Evolutionary conservation across 2,113 vertebrate genomes (phyloP), one percentile per base, ranked within the genome.

Genomic region (Xyrauchen texanus): DNA sequence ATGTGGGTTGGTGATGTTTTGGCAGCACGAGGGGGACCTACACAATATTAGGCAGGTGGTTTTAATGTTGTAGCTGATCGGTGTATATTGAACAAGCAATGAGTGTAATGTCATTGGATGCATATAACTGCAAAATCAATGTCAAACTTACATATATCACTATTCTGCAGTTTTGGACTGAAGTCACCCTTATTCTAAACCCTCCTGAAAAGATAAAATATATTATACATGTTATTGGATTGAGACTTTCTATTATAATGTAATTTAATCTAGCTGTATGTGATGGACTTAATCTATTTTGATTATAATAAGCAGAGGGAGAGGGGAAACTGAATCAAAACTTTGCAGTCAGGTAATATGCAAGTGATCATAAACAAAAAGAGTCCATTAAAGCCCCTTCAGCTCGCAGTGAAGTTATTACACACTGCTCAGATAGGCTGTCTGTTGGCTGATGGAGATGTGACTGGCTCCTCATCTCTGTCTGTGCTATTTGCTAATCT

Each of bases 401-500:
- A 8, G 6, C 53, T 46, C 55, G 8, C 62, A 6, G 47, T 5
- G 51, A 70, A 8, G 4, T 70, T 55, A 57, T 71, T 44, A n/a
- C 52, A 12, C 12, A 57, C 12, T n/a, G 68, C 21, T 34, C 21
- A 34, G 21, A 34, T 34, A 62, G 47, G 57, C 49, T 16, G 46
- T 11, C 6, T 12, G 5, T 63, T 42, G n/a, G 10, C 63, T 51
- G 51, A 76, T 52, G 57, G 77, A 80, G 63, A 58, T 21, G 58
- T 62, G 66, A 68, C 63, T n/a, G 70, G 34, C 51, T 16, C 60
- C 67, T 79, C 64, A 21, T 49, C 81, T 88, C 85, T 87, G 71
- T 88, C 87, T 81, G 72, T 61, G 65, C 79, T 81, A 69, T 72
- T 81, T 86, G 73, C 77, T 89, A 89, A 91, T 90, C 88, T 87